Base-by-base conservation (phyloP, 1,140 invertebrate genomes). In the Drosophila tristis region DNA sequence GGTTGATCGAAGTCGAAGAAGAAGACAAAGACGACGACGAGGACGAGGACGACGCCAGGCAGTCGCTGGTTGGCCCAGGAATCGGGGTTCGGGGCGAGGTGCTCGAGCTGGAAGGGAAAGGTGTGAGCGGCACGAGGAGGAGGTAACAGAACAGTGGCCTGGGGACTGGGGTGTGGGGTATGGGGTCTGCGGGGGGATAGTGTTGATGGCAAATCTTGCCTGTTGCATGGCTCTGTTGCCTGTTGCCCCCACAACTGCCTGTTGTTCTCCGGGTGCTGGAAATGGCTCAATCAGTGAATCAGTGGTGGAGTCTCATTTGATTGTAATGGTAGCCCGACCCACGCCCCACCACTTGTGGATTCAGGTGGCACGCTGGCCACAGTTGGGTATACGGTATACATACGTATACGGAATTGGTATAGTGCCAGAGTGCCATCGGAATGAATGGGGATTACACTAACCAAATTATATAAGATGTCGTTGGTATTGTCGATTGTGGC, bases 251-350 rank as follows among this genome's bases (percentile, higher is more conserved):
- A 72, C 73, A 78, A 68, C 60, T 74, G 57, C 57, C 35, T 65
- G 57, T 61, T 44, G 35, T 53, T 68, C 51, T 31, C 44, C 31
- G 48, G 48, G 45, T 51, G 15, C 42, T 58, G 62, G 82, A 79
- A 79, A 86, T 79, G 75, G 84, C 84, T 86, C 82, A 86, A 86
- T 86, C 82, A 86, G 84, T 87, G 81, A 70, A 70, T 70, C 67
- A 70, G 67, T 74, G 60, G 82, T 86, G 75, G 78, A 74, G 78
- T 76, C 67, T 48, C 45, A 67, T 86, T 87, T 86, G 81, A 81
- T 86, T 86, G 81, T 81, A 87, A 86, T 86, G 81, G 81, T 82
- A 87, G 66, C 80, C 6, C 31, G 35, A 2, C 11, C 64, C 77
- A 76, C 82, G 0, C 8, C 31, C 31, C 31, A 29, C 82, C 82